Evolutionary conservation across 2,797 vertebrate genomes (phyloP), one percentile per base, ranked within the genome.

Genomic region (Sebastes kiyomatsui): DNA sequence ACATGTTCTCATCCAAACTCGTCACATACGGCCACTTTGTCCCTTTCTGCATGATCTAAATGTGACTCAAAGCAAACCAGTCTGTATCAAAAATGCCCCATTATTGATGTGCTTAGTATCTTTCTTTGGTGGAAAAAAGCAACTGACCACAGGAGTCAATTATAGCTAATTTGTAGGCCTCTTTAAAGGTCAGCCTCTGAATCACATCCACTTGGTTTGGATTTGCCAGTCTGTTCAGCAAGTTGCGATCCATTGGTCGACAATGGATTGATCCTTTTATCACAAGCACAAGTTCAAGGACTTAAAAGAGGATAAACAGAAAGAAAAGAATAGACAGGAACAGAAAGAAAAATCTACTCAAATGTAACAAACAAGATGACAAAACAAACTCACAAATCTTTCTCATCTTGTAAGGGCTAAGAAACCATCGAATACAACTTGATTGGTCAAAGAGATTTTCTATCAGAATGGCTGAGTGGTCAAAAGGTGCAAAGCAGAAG

Each of bases 111-210:
- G 5, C 28, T 32, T 8, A 8, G 18, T 52, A 6, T 14, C n/a
- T 60, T 27, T 7, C 7, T 20, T 25, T 20, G 12, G 12, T 33
- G 13, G 32, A 60, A 60, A 65, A 38, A 6, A 59, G 16, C 49
- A 38, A 72, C 35, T 60, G 52, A 54, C 52, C 65, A 28, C 20
- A 54, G 54, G 27, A 74, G 18, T 71, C 46, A 75, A 30, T 30
- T 22, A 49, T 4, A 25, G 56, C 46, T 68, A 0, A 75, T 58
- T n/a, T 64, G 20, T 68, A 22, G 13, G 6, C 6, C 1, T 67
- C 3, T 75, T 32, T 60, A 73, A 75, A 76, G 81, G 62, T 77
- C 82, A 72, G n/a, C 11, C 4, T 3, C 20, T 9, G 60, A 72
- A 67, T 38, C 16, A 30, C 52, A 64, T 38, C 20, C 65, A 7